Percentiles rank a stretch among this genome's conserved stretches.
Evolutionary conservation across 1,140 invertebrate species (phyloP).

Genomic region (Heliothis virescens): DNA sequence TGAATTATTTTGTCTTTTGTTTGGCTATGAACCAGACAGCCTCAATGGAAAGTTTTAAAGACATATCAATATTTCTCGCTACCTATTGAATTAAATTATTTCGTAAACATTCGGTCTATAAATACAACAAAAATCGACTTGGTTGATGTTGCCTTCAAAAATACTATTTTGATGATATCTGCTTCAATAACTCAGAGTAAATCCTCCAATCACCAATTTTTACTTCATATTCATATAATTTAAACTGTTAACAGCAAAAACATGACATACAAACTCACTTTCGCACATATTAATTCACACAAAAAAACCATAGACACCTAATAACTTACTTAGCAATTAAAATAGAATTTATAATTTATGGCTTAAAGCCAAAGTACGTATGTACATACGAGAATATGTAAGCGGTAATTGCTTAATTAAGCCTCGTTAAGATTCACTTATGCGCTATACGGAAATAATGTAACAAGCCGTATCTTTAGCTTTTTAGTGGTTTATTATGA

Average conservation of each 20-base stretch:
- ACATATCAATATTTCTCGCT: too few species aligned
- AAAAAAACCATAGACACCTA: background rate
- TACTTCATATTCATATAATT: too few species aligned
- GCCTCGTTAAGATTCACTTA: slow-evolving; percentile 22
- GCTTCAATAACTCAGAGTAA: too few species aligned
- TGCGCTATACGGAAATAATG: slow-evolving; percentile 2
- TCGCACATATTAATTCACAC: background rate
- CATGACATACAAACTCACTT: background rate
- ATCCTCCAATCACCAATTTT: too few species aligned
- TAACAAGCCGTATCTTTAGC: background rate
- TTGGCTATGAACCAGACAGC: too few species aligned
- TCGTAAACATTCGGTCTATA: too few species aligned
- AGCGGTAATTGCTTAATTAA: slow-evolving; percentile 6
- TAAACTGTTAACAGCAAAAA: background rate
- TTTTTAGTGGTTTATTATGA: background rate
- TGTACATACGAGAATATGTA: background rate
- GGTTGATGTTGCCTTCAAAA: too few species aligned
- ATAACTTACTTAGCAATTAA: slow-evolving; percentile 1
- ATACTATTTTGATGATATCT: too few species aligned
- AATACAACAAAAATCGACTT: too few species aligned
- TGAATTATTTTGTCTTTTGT: too few species aligned
- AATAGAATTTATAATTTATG: background rate
- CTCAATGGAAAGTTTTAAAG: too few species aligned
- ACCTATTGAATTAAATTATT: too few species aligned
- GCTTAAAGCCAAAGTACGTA: background rate